Base-by-base conservation (phyloP, 2,888 invertebrate species). In the Stenichneumon culpator region DNA sequence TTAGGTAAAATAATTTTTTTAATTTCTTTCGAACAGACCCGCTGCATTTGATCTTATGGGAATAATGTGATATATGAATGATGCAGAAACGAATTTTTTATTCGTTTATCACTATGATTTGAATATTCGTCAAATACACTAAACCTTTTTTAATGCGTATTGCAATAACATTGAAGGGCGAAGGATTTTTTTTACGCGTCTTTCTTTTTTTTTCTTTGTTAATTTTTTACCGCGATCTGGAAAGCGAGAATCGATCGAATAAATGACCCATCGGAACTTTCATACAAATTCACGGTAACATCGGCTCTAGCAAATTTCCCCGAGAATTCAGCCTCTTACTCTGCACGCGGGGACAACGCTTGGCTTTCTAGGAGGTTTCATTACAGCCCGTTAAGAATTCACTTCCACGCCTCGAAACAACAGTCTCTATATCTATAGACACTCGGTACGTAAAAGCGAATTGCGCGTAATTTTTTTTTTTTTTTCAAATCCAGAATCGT, bases 271-370 rank as follows among this genome's bases (percentile, higher is more conserved):
- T 9, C 11, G 36, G 60, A 14, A 73, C n/a, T 47, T 72, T 65
- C 16, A 3, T 22, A 25, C 52, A 16, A 32, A 54, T 75, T 70
- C 74, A 19, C 14, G 22, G 19, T 32, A 44, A 63, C 50, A 74
- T 83, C 47, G 70, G 14, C 14, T 72, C 5, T 50, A 50, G 65
- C 28, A 63, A 5, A 39, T 72, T 72, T 80, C 60, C 16, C 70
- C 16, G 70, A 77, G 44, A 82, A 82, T 79, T 69, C 52, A 19
- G 50, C 47, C 63, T 74, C 69, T 82, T 44, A 44, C 78, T 39
- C 39, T 47, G 77, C 47, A 68, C 47, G 74, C 70, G 52, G 54
- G 16, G 22, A 70, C 47, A 68, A 36, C 57, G 69, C 57, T 60
- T 14, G 36, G 52, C 74, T 82, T 79, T 75, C 74, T 75, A 72